Evolutionary conservation across 2,113 vertebrate genomes (phyloP), one percentile per base, ranked within the genome.

Genomic region (Leptodactylus fuscus): DNA sequence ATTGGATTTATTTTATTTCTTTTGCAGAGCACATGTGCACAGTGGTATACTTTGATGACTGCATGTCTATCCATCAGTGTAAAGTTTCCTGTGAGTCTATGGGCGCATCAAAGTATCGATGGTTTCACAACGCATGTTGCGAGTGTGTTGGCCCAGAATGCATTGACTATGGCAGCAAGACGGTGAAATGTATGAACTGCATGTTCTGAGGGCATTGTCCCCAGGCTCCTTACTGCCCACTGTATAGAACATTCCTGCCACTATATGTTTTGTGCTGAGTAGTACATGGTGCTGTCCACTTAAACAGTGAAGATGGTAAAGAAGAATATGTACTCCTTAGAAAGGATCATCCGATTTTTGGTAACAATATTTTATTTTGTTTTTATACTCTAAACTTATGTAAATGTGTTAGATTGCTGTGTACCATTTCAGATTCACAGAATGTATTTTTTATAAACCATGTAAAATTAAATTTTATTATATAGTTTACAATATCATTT

Each of bases 81-180:
- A 99, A 98, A 90, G 95, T 95, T 87, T 99, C 98, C 89, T 99
- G 98, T 0, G 97, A 98, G 92, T 98, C 98, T 80, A 98, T 99
- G 97, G 98, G 98, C 32, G 98, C 97, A 4, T 99, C 98, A 87
- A 99, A 99, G 85, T 99, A 99, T 87, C 96, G 98, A 82, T 99
- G 98, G 98, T 99, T 99, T 88, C 98, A 99, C 92, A 99, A 99
- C 32, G 98, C 98, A 88, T 99, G 98, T 95, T 99, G 98, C 8
- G 97, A 99, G 92, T 99, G 98, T 86, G 95, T 99, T 1, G 98
- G 98, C 0, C 98, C 98, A 0, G 97, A 99, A 83, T 99, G 98
- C 75, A 94, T 99, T 49, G 98, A 99, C 92, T 99, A 99, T 0
- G 98, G 98, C 89, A 99, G 97, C 89, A 99, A 98, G 90, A 93